These are phyloP conservation scores for Parazoanthus swiftii DNA, from an alignment of 92 coral and sea anemone species.

Conservation along the genomic window DNA sequence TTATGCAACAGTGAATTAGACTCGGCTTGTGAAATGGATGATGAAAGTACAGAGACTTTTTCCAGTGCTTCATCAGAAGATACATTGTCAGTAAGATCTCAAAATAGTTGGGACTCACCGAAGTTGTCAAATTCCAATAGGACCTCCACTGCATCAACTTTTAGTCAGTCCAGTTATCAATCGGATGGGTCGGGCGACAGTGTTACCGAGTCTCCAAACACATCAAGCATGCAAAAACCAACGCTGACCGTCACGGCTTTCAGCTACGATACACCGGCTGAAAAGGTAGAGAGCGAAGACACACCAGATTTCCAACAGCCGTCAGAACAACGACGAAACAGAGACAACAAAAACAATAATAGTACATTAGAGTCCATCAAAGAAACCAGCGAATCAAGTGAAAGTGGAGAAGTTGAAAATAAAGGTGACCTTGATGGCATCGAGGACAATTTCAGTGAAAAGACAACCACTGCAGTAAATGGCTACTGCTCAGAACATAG, in stretches of 20 bases:
- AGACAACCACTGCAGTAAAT: conserved; percentile 21
- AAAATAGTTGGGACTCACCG: conserved; percentile 40
- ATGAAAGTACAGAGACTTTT: conserved; percentile 15
- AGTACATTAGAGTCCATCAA: conserved; percentile 58
- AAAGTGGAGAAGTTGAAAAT: conserved; percentile 42
- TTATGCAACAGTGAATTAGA: conserved; percentile 1
- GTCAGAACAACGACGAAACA: conserved; percentile 27
- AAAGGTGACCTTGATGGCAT: background rate
- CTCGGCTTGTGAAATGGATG: conserved; percentile 11
- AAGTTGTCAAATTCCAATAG: conserved; percentile 43
- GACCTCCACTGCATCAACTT: conserved; percentile 54
- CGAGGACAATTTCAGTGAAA: background rate
- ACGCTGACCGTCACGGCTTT: conserved; percentile 60
- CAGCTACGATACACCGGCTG: conserved; percentile 26
- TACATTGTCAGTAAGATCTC: conserved; percentile 27
- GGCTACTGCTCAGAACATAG: background rate
- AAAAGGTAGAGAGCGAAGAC: conserved; percentile 39
- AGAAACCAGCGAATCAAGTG: conserved; percentile 60
- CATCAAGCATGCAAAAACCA: conserved; percentile 35
- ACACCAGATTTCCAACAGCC: conserved; percentile 18
- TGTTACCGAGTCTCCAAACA: conserved; percentile 46
- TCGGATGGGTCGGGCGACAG: conserved; percentile 60
- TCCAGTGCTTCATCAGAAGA: conserved; percentile 28
- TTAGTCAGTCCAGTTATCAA: conserved; percentile 48
- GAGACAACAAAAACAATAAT: conserved; percentile 50